Conservation (phyloP, 2,113 vertebrate species). For the Oryzias woworae region DNA sequence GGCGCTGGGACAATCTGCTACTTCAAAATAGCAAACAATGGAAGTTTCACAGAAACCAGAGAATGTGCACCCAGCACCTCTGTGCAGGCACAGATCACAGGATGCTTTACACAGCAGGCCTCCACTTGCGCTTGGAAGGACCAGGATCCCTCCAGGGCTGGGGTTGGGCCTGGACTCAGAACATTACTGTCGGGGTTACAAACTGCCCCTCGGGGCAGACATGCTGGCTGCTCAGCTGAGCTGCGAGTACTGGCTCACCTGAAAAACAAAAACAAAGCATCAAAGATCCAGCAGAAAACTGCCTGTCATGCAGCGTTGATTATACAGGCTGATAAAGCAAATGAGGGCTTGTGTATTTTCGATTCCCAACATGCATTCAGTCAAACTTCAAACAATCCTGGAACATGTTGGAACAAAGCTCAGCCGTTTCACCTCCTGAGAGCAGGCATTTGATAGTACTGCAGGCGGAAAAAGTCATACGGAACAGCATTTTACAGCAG, state of each 20-base stretch:
- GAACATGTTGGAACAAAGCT: too few species aligned
- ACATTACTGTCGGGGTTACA: conserved; percentile 78
- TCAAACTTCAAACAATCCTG: too few species aligned
- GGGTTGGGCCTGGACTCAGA: conserved; percentile 70
- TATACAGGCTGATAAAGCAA: too few species aligned
- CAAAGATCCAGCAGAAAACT: neutral
- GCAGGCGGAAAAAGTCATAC: too few species aligned
- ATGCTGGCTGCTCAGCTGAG: conserved; percentile 13
- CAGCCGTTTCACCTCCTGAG: too few species aligned
- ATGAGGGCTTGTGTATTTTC: too few species aligned
- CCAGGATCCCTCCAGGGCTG: conserved; percentile 27
- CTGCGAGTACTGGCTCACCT: conserved; percentile 34
- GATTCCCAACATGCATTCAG: too few species aligned
- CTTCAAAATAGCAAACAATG: conserved; percentile 80
- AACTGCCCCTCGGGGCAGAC: conserved; percentile 51
- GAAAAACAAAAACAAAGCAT: conserved; percentile 17
- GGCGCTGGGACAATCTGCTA: conserved; percentile 61
- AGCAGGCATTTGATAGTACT: too few species aligned
- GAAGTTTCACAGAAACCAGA: conserved; percentile 92
- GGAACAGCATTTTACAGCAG: too few species aligned
- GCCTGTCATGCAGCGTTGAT: too few species aligned
- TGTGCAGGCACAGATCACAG: conserved; percentile 46
- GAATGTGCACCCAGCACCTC: conserved; percentile 64
- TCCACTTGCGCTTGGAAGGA: conserved; percentile 32
- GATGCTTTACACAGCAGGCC: conserved; percentile 71